phyloP scores from a whole-genome alignment of 2,113 vertebrate species.

The Pluvianellus socialis region DNA sequence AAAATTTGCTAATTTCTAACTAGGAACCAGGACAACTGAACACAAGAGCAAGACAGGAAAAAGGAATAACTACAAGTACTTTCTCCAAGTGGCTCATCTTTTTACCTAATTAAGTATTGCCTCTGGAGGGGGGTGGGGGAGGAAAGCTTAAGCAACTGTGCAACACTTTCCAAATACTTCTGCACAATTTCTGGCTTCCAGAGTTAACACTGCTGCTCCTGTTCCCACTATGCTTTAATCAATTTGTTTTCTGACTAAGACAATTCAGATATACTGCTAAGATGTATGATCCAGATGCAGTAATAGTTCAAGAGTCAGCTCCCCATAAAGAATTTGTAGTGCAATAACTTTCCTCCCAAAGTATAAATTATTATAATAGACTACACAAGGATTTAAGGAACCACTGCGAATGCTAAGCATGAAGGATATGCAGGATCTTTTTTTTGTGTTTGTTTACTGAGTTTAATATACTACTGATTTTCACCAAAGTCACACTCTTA shows the following conservation, averaged over 20 bases:
- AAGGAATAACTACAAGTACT: background rate
- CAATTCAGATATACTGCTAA: background rate
- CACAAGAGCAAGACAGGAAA: background rate
- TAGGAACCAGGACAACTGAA: background rate
- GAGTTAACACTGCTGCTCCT: background rate
- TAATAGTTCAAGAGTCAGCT: background rate
- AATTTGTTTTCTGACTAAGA: background rate
- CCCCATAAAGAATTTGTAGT: background rate
- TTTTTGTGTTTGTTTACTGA: background rate
- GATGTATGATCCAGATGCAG: background rate
- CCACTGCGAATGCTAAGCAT: background rate
- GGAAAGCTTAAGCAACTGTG: rapidly evolving
- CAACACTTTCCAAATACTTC: background rate
- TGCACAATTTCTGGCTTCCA: background rate
- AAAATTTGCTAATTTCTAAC: background rate
- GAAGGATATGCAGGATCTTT: background rate
- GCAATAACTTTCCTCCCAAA: background rate
- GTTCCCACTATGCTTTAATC: background rate
- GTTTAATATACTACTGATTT: background rate
- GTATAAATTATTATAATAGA: background rate
- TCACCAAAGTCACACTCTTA: background rate
- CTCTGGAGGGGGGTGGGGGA: rapidly evolving
- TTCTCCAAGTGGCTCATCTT: background rate
- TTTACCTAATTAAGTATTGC: background rate
- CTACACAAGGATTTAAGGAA: background rate